Evolutionary conservation across 2,888 invertebrate genomes (phyloP).

Genomic region (Diadromus collaris): DNA sequence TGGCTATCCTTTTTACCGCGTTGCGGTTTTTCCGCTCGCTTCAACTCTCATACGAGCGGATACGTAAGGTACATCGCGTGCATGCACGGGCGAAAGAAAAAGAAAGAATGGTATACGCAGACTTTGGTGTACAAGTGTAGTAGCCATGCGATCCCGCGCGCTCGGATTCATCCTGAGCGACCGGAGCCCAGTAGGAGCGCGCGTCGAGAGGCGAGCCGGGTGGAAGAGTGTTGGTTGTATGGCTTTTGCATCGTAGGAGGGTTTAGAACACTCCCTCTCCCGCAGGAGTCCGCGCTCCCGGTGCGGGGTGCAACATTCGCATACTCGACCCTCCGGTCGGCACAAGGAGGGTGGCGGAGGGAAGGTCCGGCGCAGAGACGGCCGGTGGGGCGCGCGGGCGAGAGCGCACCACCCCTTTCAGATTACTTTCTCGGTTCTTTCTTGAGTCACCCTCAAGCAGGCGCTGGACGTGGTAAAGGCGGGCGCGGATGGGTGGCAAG

Average conservation of each 20-base stretch:
- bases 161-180: constrained; percentile 46
- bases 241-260: constrained; percentile 57
- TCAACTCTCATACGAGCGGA: constrained; percentile 54
- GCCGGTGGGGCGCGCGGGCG: constrained; percentile 28
- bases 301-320: constrained; percentile 61
- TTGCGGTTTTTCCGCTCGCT: constrained; percentile 63
- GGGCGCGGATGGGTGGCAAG: constrained; percentile 63
- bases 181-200: constrained; percentile 11
- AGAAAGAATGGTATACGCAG: background rate
- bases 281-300: constrained; percentile 41
- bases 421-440: constrained; percentile 79
- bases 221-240: constrained; percentile 58
- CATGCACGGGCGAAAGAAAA: background rate
- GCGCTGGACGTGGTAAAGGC: constrained; percentile 65
- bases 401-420: constrained; percentile 62
- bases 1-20: constrained; percentile 50
- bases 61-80: constrained; percentile 31
- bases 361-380: constrained; percentile 57
- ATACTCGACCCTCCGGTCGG: constrained; percentile 55
- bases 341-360: constrained; percentile 32
- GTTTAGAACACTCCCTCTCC: constrained; percentile 52
- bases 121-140: background rate
- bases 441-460: constrained; percentile 78
- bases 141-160: constrained; percentile 26
- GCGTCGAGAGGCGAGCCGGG: background rate